These are phyloP conservation scores for Panzeria rudis DNA, from an alignment of 2,888 invertebrate species.

Conservation along the genomic window DNA sequence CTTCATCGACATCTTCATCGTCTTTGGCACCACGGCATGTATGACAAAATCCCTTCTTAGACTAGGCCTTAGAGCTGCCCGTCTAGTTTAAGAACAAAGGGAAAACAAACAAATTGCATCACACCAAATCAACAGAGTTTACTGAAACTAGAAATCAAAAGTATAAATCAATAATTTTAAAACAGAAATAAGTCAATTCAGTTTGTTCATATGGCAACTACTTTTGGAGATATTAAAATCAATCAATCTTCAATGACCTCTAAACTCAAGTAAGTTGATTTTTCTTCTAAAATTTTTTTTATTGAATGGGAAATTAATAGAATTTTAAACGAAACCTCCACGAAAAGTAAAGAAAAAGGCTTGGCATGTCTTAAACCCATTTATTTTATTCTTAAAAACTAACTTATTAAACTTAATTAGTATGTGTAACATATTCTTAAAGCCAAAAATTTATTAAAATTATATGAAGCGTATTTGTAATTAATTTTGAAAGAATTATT, in stretches of 20 bases:
- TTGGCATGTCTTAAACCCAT: too few relatives aligned
- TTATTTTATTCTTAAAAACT: too few relatives aligned
- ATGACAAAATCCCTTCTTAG: slow-evolving; percentile 83
- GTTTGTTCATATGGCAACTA: background rate
- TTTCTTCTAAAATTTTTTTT: slow-evolving; percentile 22
- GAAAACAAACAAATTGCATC: slow-evolving; percentile 34
- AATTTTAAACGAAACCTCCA: background rate
- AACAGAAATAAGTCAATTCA: slow-evolving; percentile 59
- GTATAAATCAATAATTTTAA: slow-evolving; percentile 45
- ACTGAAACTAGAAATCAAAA: slow-evolving; percentile 55
- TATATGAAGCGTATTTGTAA: too few relatives aligned
- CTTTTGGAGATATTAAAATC: background rate
- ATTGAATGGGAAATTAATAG: slow-evolving; percentile 9
- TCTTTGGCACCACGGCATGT: slow-evolving; percentile 76
- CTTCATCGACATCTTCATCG: slow-evolving; percentile 59
- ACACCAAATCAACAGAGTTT: slow-evolving; percentile 42
- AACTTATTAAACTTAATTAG: too few relatives aligned
- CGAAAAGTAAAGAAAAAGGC: too few relatives aligned
- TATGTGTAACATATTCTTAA: too few relatives aligned
- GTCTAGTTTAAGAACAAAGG: slow-evolving; percentile 72
- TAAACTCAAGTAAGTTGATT: slow-evolving; percentile 62
- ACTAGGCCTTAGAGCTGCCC: slow-evolving; percentile 75
- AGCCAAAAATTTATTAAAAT: too few relatives aligned
- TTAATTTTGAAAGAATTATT: too few relatives aligned
- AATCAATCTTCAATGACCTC: background rate